These are phyloP conservation scores for Tipula helvola DNA, from an alignment of 2,888 invertebrate species.

Conservation along the genomic window DNA sequence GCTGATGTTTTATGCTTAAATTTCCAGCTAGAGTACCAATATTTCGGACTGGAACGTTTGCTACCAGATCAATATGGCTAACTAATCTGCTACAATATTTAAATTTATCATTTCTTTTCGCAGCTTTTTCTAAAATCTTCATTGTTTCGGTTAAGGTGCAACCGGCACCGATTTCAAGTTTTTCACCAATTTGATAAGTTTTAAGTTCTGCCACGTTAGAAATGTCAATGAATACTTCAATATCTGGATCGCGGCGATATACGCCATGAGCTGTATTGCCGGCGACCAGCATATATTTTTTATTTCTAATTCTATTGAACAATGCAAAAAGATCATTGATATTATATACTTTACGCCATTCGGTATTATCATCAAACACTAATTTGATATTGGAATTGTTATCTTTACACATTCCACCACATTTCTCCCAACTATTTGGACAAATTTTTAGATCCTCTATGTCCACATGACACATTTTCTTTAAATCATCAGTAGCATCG, in stretches of 20 bases:
- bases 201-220: conserved; percentile 43
- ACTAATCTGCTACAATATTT: conserved; percentile 39
- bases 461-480: conserved; percentile 32
- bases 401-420: conserved; percentile 37
- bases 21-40: conserved; percentile 59
- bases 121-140: conserved; percentile 27
- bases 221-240: no score
- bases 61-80: conserved; percentile 44
- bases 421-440: conserved; percentile 21
- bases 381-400: conserved; percentile 39
- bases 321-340: neutral
- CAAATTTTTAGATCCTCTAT: conserved; percentile 39
- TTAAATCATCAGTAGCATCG: no score
- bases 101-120: conserved; percentile 33
- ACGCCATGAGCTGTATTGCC: no score
- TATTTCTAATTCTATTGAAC: conserved; percentile 27
- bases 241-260: no score
- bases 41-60: conserved; percentile 49
- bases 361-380: conserved; percentile 30
- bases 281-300: no score
- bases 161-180: conserved; percentile 36
- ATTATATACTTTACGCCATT: conserved; percentile 40
- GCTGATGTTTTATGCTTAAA: conserved; percentile 50
- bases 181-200: conserved; percentile 27
- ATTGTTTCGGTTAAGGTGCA: conserved; percentile 37